These are phyloP conservation scores for Neolamprologus falcicula DNA, from an alignment of 2,113 vertebrate species.

Conservation along the genomic window DNA sequence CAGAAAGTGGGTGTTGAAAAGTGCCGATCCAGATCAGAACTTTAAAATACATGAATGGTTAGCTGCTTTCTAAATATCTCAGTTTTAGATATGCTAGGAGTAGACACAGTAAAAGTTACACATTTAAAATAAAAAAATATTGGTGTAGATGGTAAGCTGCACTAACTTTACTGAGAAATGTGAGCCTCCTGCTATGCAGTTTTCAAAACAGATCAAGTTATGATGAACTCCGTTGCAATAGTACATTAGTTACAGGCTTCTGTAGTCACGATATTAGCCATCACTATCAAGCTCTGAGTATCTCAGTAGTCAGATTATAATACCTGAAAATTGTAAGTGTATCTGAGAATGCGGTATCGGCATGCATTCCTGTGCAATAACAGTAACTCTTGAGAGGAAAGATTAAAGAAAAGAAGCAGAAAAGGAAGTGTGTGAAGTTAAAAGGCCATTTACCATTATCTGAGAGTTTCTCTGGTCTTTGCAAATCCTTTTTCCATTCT, in stretches of 20 bases:
- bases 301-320: neutral
- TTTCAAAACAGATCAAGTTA: neutral
- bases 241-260: neutral
- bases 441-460: constrained; percentile 74
- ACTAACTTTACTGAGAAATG: neutral
- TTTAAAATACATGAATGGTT: neutral
- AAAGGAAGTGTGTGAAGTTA: neutral
- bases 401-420: neutral
- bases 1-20: neutral
- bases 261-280: neutral
- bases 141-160: neutral
- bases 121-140: neutral
- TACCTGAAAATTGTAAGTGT: neutral
- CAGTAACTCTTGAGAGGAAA: neutral
- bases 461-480: constrained; percentile 53
- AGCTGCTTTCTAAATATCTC: neutral
- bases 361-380: neutral
- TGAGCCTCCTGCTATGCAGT: neutral
- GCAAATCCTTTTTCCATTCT: constrained; percentile 74
- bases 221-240: neutral
- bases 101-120: neutral
- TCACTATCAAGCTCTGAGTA: neutral
- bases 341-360: neutral
- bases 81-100: neutral
- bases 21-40: neutral